Base-by-base conservation (phyloP, 2,888 invertebrate species). In the Troides oblongomaculatus region DNA sequence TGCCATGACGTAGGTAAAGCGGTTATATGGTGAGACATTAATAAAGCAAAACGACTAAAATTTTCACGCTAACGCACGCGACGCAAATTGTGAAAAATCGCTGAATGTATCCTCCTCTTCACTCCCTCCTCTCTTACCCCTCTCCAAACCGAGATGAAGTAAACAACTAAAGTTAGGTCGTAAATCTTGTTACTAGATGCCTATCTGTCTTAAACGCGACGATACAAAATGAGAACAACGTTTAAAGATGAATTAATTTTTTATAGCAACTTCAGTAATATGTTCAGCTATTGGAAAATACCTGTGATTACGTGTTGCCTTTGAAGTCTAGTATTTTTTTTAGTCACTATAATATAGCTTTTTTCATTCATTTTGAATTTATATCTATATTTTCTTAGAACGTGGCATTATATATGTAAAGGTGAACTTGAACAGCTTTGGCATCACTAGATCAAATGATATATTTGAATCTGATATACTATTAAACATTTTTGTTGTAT, bases 51-150 rank as follows among this genome's bases (percentile, higher is more conserved):
- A 53, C 50, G 21, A 14, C 18, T 64, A 56, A 72, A 75, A 80
- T 79, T 75, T 72, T 78, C 77, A 75, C 73, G 77, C 76, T 77
- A 76, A 73, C 72, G 25, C 66, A 64, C 68, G 76, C 77, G 76
- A 80, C 77, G 78, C 78, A 81, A 82, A 82, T 80, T 81, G 78
- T 82, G 79, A 83, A 79, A 79, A 81, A 83, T 83, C 71, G 76
- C 73, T 74, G 46, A 46, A 46, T 0, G 46, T 14, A 46, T 14
- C 46, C 14, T 3, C 46, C 14, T 14, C 12, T 14, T 14, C 46
- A 2, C 10, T 14, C 46, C 46, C 46, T 14, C 78, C 74, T 75
- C 71, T 71, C 70, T 72, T 68, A 68, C 70, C 65, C 72, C 72
- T 43, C 12, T 69, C 68, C 66, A 69, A 71, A 71, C 62, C 56